Conservation (phyloP, 2,113 vertebrate genomes). For the Puffinus mauretanicus region DNA sequence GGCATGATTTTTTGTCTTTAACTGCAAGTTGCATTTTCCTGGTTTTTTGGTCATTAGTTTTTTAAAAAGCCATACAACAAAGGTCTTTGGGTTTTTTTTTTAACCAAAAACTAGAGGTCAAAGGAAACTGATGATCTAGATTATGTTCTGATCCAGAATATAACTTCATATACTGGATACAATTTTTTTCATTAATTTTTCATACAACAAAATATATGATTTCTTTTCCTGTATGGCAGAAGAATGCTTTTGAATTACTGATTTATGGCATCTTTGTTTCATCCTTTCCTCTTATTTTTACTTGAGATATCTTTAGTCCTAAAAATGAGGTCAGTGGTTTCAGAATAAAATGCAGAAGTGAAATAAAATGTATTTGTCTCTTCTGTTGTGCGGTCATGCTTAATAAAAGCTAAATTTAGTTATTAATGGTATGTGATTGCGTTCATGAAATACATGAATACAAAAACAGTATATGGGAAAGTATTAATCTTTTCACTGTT, state of each 20-base stretch:
- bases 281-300: neutral
- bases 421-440: neutral
- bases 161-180: neutral
- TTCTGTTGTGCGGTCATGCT: neutral
- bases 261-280: neutral
- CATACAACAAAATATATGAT: neutral
- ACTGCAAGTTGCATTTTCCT: neutral
- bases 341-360: slow-evolving; percentile 25
- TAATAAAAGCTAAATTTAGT: slow-evolving; percentile 11
- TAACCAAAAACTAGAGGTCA: neutral
- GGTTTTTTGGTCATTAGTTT: neutral
- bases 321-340: slow-evolving; percentile 5
- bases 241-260: neutral
- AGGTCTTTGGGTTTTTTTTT: neutral
- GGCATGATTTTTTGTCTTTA: neutral
- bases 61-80: neutral
- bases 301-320: neutral
- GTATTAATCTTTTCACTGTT: neutral
- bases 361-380: neutral
- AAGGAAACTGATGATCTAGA: neutral
- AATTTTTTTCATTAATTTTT: neutral
- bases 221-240: neutral
- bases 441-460: neutral
- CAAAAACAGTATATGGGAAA: neutral
- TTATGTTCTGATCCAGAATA: neutral